Conservation (phyloP, 1,140 invertebrate species). For the Pseudomyrmex cubaensis region DNA sequence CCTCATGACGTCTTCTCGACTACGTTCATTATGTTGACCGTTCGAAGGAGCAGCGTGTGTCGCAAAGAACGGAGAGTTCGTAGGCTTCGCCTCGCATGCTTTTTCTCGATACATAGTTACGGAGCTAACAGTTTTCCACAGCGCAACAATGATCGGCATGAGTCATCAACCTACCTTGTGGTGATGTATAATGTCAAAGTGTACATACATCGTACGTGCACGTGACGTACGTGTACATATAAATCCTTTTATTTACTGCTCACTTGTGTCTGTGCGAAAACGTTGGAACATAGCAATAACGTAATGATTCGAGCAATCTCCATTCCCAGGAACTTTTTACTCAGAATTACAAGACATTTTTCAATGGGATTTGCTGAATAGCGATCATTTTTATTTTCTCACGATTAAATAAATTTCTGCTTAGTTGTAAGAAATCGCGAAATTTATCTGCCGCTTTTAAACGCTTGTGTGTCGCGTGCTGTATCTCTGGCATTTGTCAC, state of each 20-base stretch:
- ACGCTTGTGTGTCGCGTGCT: background rate
- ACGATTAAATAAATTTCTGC: slow-evolving; percentile 7
- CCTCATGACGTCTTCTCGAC: background rate
- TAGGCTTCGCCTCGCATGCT: background rate
- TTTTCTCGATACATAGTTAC: slow-evolving; percentile 12
- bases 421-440: background rate
- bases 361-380: slow-evolving; percentile 30
- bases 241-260: slow-evolving; percentile 28
- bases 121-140: slow-evolving; percentile 16
- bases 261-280: background rate
- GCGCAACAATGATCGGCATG: slow-evolving; percentile 45
- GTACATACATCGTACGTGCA: too few species aligned
- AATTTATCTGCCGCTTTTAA: slow-evolving; percentile 3
- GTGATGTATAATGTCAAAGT: background rate
- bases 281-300: slow-evolving; percentile 2
- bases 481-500: background rate
- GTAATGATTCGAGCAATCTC: slow-evolving; percentile 34
- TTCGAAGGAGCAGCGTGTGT: background rate
- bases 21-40: background rate
- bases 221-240: background rate
- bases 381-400: slow-evolving; percentile 26
- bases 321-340: background rate
- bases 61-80: background rate
- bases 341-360: slow-evolving; percentile 8
- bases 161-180: slow-evolving; percentile 47